Evolutionary conservation across 30 jellyfish, hydroid and myxozoan species (phyloP).

Genomic region (Mastigias papua): DNA sequence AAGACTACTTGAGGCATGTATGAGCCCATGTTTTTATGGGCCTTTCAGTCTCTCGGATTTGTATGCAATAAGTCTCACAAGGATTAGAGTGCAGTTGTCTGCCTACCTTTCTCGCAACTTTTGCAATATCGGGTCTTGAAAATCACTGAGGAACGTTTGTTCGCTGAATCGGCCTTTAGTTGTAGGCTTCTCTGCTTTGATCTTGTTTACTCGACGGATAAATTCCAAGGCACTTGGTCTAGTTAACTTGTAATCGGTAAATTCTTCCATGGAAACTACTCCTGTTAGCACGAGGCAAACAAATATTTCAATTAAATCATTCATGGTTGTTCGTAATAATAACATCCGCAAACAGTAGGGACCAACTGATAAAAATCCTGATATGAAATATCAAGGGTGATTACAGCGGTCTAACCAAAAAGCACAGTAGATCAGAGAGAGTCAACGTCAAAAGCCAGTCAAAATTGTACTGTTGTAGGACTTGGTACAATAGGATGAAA

Average conservation of each 20-base stretch:
- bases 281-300: background rate
- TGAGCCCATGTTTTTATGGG: too few relatives aligned
- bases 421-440: too few relatives aligned
- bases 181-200: slow-evolving; percentile 49
- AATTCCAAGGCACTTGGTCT: slow-evolving; percentile 4
- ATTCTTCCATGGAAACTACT: slow-evolving; percentile 27
- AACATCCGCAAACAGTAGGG: too few relatives aligned
- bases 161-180: slow-evolving; percentile 67
- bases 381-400: too few relatives aligned
- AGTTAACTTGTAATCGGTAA: slow-evolving; percentile 13
- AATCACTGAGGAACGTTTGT: slow-evolving; percentile 41
- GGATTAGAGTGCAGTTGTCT: background rate
- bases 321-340: background rate
- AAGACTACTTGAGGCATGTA: too few relatives aligned
- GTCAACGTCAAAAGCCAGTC: too few relatives aligned
- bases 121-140: slow-evolving; percentile 16
- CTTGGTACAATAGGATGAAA: too few relatives aligned
- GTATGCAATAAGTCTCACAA: background rate
- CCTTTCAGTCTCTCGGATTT: too few relatives aligned
- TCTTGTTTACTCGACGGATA: slow-evolving; percentile 2
- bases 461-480: too few relatives aligned
- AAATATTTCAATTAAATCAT: background rate
- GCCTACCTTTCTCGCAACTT: slow-evolving; percentile 48
- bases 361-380: too few relatives aligned
- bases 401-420: too few relatives aligned